Conservation (phyloP, 2,797 vertebrate genomes). For the Trachops cirrhosus region DNA sequence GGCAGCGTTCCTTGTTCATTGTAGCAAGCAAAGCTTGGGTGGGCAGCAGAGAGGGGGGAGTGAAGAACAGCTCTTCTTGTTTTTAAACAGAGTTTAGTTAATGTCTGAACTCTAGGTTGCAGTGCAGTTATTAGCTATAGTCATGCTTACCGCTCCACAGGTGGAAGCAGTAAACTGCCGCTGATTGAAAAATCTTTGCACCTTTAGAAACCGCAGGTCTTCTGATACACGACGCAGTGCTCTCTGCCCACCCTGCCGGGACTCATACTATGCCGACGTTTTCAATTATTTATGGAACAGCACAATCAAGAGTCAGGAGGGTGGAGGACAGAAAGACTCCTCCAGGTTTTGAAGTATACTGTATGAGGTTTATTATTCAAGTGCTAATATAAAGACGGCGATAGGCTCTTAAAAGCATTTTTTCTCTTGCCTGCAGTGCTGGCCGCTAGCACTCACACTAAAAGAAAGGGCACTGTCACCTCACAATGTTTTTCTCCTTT, state of each 20-base stretch:
- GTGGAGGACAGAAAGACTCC: too few relatives aligned
- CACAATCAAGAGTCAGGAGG: not conserved
- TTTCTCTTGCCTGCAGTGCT: not conserved
- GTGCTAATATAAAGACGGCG: not conserved
- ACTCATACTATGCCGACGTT: not conserved
- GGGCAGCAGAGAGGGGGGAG: not conserved
- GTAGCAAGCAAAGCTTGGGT: not conserved
- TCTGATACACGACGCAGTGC: not conserved
- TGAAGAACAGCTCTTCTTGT: not conserved
- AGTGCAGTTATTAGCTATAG: not conserved
- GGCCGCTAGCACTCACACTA: not conserved
- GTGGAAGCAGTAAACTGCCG: not conserved
- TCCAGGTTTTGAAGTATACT: not conserved
- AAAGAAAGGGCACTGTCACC: not conserved
- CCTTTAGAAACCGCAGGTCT: not conserved
- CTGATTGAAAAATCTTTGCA: not conserved
- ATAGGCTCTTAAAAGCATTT: not conserved
- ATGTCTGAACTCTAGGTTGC: not conserved
- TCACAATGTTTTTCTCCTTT: not conserved
- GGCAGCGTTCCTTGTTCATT: not conserved
- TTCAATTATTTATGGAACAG: not conserved
- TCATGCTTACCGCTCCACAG: not conserved
- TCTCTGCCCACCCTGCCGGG: not conserved
- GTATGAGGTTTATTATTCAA: not conserved
- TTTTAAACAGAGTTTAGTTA: not conserved